Percentiles rank a stretch among this genome's conserved stretches.
Conservation (phyloP, 2,888 invertebrate species). For the Fragum whitleyi region DNA sequence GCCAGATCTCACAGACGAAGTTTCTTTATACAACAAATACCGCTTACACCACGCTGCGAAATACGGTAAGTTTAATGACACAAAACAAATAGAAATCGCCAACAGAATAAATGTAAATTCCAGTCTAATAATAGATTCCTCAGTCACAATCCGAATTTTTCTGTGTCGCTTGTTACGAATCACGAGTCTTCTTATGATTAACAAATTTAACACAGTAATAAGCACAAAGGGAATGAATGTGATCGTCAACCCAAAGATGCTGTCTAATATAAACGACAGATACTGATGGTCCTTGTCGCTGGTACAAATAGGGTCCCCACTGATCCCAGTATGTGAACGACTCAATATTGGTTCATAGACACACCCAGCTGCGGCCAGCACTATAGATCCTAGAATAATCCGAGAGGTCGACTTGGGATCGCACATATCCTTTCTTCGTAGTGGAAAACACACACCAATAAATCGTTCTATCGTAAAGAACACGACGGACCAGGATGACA, state of each 20-base stretch:
- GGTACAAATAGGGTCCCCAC: conserved; percentile 69
- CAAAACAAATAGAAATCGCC: conserved; percentile 81
- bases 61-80: conserved; percentile 81
- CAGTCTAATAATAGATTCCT: conserved; percentile 79
- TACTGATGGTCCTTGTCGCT: conserved; percentile 63
- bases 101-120: conserved; percentile 82
- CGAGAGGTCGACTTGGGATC: conserved; percentile 75
- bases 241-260: conserved; percentile 78
- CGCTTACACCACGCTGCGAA: conserved; percentile 80
- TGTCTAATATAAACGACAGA: conserved; percentile 76
- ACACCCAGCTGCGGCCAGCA: conserved; percentile 67
- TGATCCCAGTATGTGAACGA: conserved; percentile 53
- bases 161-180: conserved; percentile 72
- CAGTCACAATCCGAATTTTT: conserved; percentile 70
- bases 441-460: conserved; percentile 81
- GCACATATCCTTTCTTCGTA: conserved; percentile 77
- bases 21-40: conserved; percentile 52
- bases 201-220: conserved; percentile 78
- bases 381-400: conserved; percentile 70
- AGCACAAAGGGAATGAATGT: conserved; percentile 82
- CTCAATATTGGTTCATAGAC: conserved; percentile 79
- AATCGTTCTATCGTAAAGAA: conserved; percentile 82
- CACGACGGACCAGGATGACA: conserved; percentile 82
- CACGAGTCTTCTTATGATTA: conserved; percentile 80
- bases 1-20: conserved; percentile 18